Evolutionary conservation across 2,113 vertebrate species (phyloP), one percentile per base, ranked within the genome.

Genomic region (cat (Felis catus)): DNA sequence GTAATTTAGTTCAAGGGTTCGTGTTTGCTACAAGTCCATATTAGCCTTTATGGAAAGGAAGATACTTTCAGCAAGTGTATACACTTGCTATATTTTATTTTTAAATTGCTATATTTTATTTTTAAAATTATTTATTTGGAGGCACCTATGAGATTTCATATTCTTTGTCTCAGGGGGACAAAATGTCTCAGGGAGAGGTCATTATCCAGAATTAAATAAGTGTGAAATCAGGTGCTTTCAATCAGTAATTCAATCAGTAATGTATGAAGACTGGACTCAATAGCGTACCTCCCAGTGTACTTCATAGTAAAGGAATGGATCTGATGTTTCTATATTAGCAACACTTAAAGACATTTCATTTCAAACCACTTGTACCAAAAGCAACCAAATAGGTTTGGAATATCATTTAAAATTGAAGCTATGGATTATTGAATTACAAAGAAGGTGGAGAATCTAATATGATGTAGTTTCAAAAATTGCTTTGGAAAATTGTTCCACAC

Each of bases 191-290:
- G 70, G 58, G 12, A 73, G 68, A 39, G 65, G 53, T 71, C 53
- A 74, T 94, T 95, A 79, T 51, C 14, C 51, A 91, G n/a, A 95
- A 96, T 93, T 95, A 95, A 92, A 36, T 79, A 41, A 68, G 58
- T 63, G 58, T 55, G 61, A 76, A 79, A 41, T 31, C 27, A 31
- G 39, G 19, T 78, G 31, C 19, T 83, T 78, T 53, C 45, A 31
- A 68, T 82, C 65, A 78, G 39, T 76, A 76, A 76, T 76, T 76
- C 73, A 45, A 7, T 85, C 14, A 76, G 74, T 18, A n/a, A 36
- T 14, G 19, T 33, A 11, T 86, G 3, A 29, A 88, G 85, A 82
- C 45, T 53, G 21, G 51, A 85, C 29, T 65, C 7, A 1, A 58
- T 36, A 53, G n/a, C 63, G 1, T 29, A 33, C 25, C 15, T 58